phyloP scores from a whole-genome alignment of 2,113 vertebrate species.

The Bufo bufo region DNA sequence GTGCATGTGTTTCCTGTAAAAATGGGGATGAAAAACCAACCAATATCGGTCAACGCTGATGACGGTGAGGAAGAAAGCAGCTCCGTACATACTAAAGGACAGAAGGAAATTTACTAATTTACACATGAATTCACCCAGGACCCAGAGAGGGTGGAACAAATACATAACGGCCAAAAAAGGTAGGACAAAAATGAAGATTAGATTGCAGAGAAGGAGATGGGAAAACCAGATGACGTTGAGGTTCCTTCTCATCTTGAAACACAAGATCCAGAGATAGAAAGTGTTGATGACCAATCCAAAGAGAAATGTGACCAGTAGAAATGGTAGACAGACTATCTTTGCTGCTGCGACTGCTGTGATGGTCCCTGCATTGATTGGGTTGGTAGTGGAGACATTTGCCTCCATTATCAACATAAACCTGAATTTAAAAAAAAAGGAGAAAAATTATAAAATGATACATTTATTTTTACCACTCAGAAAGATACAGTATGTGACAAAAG shows the following conservation, averaged over 20 bases:
- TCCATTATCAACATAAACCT: neutral
- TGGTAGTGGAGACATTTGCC: neutral
- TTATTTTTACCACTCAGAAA: neutral
- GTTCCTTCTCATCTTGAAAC: slow-evolving; percentile 64
- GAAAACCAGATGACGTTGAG: slow-evolving; percentile 64
- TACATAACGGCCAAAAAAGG: slow-evolving; percentile 60
- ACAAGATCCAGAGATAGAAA: slow-evolving; percentile 64
- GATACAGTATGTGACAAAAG: no score
- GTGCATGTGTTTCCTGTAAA: slow-evolving; percentile 61
- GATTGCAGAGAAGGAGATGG: slow-evolving; percentile 65
- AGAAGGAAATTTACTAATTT: slow-evolving; percentile 60
- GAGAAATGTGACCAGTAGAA: neutral
- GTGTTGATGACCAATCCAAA: slow-evolving; percentile 42
- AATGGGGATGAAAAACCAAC: slow-evolving; percentile 62
- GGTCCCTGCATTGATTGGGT: neutral
- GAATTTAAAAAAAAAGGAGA: neutral
- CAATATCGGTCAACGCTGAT: slow-evolving; percentile 66
- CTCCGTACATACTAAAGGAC: slow-evolving; percentile 59
- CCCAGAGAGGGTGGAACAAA: slow-evolving; percentile 60
- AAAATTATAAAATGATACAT: neutral
- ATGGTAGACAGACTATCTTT: neutral
- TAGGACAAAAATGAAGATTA: slow-evolving; percentile 58
- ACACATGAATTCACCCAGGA: slow-evolving; percentile 62
- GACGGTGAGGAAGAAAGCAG: slow-evolving; percentile 62
- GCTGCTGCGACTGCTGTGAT: neutral